Conservation (phyloP, 2,113 vertebrate genomes). For the Rhipidura dahli region DNA sequence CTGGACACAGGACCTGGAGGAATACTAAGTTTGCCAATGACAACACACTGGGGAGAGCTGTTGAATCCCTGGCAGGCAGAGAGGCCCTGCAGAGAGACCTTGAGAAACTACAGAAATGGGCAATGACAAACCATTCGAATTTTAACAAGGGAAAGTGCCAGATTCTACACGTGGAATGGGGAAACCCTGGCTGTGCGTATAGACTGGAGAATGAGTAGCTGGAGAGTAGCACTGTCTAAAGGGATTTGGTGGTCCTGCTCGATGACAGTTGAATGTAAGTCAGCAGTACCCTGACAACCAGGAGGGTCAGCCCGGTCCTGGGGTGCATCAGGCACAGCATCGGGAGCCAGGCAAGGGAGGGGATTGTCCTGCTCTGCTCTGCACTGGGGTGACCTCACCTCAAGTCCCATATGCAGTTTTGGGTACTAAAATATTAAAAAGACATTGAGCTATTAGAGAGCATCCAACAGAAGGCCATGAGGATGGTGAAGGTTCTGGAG, state of each 20-base stretch:
- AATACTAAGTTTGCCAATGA: not conserved
- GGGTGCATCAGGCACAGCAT: not conserved
- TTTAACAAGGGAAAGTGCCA: not conserved
- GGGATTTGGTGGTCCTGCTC: not conserved
- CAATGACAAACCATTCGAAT: not conserved
- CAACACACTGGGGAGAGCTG: not conserved
- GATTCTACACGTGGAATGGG: not conserved
- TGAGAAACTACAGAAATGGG: not conserved
- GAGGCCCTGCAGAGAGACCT: not conserved
- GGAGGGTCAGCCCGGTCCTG: not conserved
- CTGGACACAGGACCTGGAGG: not conserved
- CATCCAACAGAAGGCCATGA: not conserved
- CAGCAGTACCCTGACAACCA: not conserved
- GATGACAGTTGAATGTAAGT: rapidly evolving
- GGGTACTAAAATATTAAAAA: not conserved
- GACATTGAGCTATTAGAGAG: not conserved
- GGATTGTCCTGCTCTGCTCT: not conserved
- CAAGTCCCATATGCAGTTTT: rapidly evolving
- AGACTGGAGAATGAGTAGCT: not conserved
- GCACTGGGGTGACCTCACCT: rapidly evolving
- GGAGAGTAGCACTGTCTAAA: not conserved
- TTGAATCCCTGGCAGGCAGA: rapidly evolving
- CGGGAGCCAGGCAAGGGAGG: rapidly evolving
- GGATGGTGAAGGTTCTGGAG: not conserved
- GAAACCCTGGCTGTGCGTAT: not conserved